Percentiles rank a stretch among this genome's conserved stretches.
Conservation (phyloP, 2,113 vertebrate species). For the Ammodytes marinus region DNA sequence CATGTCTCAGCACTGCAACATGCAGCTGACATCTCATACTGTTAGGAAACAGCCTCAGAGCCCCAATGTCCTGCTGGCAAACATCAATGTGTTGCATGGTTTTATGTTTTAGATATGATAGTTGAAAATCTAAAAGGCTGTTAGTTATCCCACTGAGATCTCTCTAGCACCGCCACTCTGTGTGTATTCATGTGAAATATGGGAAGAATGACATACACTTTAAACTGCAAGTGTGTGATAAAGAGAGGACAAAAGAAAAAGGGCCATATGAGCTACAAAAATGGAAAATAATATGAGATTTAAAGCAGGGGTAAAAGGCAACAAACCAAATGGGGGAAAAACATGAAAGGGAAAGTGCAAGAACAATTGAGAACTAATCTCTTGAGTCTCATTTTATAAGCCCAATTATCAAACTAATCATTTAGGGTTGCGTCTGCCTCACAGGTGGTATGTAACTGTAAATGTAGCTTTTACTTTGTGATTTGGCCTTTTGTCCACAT, state of each 20-base stretch:
- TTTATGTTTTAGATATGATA: not conserved
- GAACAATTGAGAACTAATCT: not conserved
- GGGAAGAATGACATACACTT: not conserved
- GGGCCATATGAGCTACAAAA: fast-evolving
- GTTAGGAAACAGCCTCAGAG: slow-evolving; percentile 18
- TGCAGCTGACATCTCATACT: slow-evolving; percentile 35
- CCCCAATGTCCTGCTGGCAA: slow-evolving; percentile 20
- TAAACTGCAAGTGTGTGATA: not conserved
- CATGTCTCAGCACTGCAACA: not conserved
- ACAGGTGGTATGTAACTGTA: not conserved
- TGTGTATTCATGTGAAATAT: not conserved
- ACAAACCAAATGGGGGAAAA: not conserved
- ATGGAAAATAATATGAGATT: not conserved
- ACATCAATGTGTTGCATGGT: slow-evolving; percentile 4
- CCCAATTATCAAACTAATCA: not conserved
- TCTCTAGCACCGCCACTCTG: not conserved
- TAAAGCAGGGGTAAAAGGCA: not conserved
- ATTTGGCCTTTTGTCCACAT: no score
- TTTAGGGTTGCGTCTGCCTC: not conserved
- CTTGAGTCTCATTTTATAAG: no score
- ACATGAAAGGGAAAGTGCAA: not conserved
- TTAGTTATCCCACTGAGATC: slow-evolving; percentile 7
- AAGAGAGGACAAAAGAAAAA: not conserved
- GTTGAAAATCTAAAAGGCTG: not conserved
- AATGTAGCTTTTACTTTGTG: no score